Percentiles rank a stretch among this genome's conserved stretches.
Conservation (phyloP, 2,113 vertebrate genomes). For the Eonycteris spelaea region DNA sequence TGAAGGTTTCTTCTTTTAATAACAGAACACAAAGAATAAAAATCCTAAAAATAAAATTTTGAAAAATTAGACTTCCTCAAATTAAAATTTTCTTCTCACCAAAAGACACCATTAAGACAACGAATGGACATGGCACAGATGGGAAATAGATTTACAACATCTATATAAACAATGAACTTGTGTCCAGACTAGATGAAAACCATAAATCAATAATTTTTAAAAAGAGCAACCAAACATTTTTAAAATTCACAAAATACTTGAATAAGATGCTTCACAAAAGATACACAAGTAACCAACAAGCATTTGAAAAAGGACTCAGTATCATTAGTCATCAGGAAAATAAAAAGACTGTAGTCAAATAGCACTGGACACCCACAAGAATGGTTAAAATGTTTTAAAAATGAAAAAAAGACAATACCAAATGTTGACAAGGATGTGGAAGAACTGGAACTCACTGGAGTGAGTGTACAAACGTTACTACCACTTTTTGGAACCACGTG, state of each 20-base stretch:
- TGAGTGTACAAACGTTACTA: background rate
- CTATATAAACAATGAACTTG: background rate
- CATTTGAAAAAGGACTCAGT: background rate
- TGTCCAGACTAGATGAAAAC: background rate
- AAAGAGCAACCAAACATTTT: background rate
- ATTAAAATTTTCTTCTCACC: background rate
- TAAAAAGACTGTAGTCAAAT: background rate
- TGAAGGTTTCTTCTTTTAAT: background rate
- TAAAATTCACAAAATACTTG: background rate
- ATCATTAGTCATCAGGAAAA: background rate
- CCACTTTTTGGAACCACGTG: background rate
- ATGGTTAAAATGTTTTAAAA: background rate
- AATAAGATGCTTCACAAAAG: slow-evolving; percentile 22
- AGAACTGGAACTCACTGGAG: background rate
- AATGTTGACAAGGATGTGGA: background rate
- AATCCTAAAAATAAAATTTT: background rate
- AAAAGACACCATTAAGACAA: background rate
- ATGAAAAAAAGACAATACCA: background rate
- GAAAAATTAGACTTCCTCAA: background rate
- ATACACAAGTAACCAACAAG: background rate
- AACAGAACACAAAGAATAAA: background rate
- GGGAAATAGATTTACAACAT: background rate
- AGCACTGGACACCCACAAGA: background rate
- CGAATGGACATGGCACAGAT: background rate
- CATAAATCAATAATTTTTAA: background rate